Evolutionary conservation across 2,888 invertebrate genomes (phyloP).

Genomic region (Microctonus hyperodae): DNA sequence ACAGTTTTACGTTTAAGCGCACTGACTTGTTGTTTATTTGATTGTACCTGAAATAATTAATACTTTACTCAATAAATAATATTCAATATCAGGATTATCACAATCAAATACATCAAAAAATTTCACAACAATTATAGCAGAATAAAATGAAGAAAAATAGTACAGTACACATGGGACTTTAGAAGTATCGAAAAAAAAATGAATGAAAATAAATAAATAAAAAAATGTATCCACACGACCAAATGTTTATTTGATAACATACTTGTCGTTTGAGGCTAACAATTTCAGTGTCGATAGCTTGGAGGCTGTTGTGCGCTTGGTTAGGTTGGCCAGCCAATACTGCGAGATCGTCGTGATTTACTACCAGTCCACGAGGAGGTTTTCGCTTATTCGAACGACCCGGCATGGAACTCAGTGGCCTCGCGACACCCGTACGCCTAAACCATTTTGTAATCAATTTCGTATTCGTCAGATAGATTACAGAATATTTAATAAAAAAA

Average conservation of each 20-base stretch:
- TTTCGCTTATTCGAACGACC: constrained; percentile 73
- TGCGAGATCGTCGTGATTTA: constrained; percentile 96
- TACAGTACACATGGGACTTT: constrained; percentile 14
- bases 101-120: constrained; percentile 13
- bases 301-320: constrained; percentile 76
- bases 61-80: constrained; percentile 14
- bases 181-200: constrained; percentile 17
- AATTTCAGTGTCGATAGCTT: constrained; percentile 92
- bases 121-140: constrained; percentile 25
- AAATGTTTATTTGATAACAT: constrained; percentile 65
- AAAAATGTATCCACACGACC: constrained; percentile 61
- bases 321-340: constrained; percentile 84
- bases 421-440: constrained; percentile 67
- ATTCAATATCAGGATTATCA: not conserved
- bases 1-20: constrained; percentile 81
- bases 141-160: constrained; percentile 26
- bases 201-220: constrained; percentile 28
- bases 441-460: constrained; percentile 37
- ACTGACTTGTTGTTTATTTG: constrained; percentile 91
- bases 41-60: constrained; percentile 79
- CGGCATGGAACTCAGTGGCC: constrained; percentile 65
- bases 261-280: constrained; percentile 95
- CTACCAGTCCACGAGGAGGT: constrained; percentile 96
- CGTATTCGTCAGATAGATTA: not conserved
- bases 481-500: constrained; percentile 9